Evolutionary conservation across 2,888 invertebrate genomes (phyloP), one percentile per base, ranked within the genome.

Genomic region (Amphimallon solstitiale): DNA sequence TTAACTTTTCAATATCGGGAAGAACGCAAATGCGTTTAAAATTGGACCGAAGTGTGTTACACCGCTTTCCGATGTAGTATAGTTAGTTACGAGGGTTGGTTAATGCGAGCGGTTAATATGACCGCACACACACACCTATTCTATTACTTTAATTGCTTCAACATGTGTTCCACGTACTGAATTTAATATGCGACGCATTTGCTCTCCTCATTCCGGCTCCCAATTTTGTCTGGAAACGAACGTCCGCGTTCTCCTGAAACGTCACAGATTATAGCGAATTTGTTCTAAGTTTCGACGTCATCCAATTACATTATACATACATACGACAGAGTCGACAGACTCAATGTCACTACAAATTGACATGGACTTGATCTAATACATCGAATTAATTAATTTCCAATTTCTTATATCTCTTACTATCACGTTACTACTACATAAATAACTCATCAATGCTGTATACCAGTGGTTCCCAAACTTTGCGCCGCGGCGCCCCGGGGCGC

Each of bases 121-220:
- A 45, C 66, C 60, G 73, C 73, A 73, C 71, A 73, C 71, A 77
- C 76, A 73, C 71, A 77, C 76, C 76, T 76, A 77, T 78, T 78
- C 75, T 76, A 73, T 76, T 72, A 79, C 70, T 80, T 80, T 79
- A 79, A 81, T 80, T 78, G 76, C 73, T 70, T 73, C 67, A 75
- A 75, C 81, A 80, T 77, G 78, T 80, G 81, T 77, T 79, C 74
- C 73, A 49, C 69, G 73, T 74, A 73, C 68, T 74, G 71, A 71
- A 72, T 77, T 79, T 79, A 79, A 78, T 79, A 79, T 78, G 75
- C 77, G 74, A 73, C 72, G 72, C 77, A 76, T 72, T 77, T 75
- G 77, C 66, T 68, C 49, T 48, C 65, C 29, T 38, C 40, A 29
- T 49, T 45, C 12, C 5, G n/a, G 48, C 21, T 15, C 19, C 6